Base-by-base conservation (phyloP, 1,140 invertebrate species). In the Polypedilum vanderplanki region DNA sequence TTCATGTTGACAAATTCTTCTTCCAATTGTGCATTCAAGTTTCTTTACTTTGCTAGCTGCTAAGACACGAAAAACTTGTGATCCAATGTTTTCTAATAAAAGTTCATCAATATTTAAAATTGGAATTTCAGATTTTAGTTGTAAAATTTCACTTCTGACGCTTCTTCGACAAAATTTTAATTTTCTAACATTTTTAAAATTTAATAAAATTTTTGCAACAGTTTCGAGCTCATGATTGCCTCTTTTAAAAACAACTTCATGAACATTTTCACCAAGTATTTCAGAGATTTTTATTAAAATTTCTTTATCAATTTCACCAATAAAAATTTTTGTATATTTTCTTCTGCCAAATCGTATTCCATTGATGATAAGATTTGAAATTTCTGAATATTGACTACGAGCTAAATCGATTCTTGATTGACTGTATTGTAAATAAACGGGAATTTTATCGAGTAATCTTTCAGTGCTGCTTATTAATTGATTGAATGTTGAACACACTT, bases 401-500 rank as follows among this genome's bases (percentile, higher is more conserved):
- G n/a, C 46, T 4, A n/a, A 12, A 57, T 57, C 46, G 46, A 57
- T n/a, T 15, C 15, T 57, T 15, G 46, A 57, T 15, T 57, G 46
- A 57, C 46, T 57, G 12, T n/a, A 15, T n/a, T 57, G 46, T 1
- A 57, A 15, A 1, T 12, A n/a, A n/a, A 57, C n/a, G 1, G 46
- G 46, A 57, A 57, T 57, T 57, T 57, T 57, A 15, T 57, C 46
- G 46, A 57, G 46, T 0, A 57, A 3, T 3, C 15, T 57, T 57
- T 57, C 46, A 15, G 46, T 57, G 10, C 12, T 57, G 46, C 46
- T 57, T 8, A 57, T 57, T 57, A 57, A 57, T n/a, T 57, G 46
- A 15, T 57, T 57, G 12, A 57, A 57, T 57, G 46, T 57, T 57
- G 46, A 57, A 57, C 46, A 57, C 46, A 57, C 46, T 57, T 57